Conservation (phyloP, 2,113 vertebrate species). For the Oryzias melastigma region DNA sequence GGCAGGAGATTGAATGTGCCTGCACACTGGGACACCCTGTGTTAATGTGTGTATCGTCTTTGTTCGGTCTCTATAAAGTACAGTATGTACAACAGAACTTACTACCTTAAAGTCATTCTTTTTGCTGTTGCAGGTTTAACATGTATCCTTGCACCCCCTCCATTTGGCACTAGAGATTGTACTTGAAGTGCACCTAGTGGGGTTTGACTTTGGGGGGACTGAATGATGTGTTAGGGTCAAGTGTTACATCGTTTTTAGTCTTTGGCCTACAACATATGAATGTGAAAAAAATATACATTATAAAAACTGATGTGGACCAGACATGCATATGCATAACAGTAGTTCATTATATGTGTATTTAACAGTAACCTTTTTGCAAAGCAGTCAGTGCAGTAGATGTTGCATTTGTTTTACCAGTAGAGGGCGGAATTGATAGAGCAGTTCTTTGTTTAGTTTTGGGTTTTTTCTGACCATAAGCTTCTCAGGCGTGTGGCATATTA, state of each 20-base stretch:
- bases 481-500: constrained; percentile 91
- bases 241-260: constrained; percentile 71
- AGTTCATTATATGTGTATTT: constrained; percentile 80
- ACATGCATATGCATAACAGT: constrained; percentile 79
- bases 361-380: constrained; percentile 79
- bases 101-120: constrained; percentile 61
- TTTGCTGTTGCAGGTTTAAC: constrained; percentile 64
- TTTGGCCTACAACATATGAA: constrained; percentile 77
- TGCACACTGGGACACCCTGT: constrained; percentile 68
- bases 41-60: constrained; percentile 69
- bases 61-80: constrained; percentile 72
- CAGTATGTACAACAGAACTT: constrained; percentile 67
- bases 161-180: constrained; percentile 74
- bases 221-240: constrained; percentile 68
- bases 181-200: constrained; percentile 76
- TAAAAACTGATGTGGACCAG: constrained; percentile 77
- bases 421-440: constrained; percentile 89
- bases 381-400: constrained; percentile 81
- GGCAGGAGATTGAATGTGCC: constrained; percentile 56
- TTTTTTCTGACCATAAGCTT: constrained; percentile 85
- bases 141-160: constrained; percentile 40
- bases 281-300: constrained; percentile 67
- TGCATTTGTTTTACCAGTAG: constrained; percentile 85
- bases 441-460: constrained; percentile 63
- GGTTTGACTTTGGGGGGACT: constrained; percentile 66